Base-by-base conservation (phyloP, 1,140 invertebrate genomes). In the Diplogasteroides magnus region DNA sequence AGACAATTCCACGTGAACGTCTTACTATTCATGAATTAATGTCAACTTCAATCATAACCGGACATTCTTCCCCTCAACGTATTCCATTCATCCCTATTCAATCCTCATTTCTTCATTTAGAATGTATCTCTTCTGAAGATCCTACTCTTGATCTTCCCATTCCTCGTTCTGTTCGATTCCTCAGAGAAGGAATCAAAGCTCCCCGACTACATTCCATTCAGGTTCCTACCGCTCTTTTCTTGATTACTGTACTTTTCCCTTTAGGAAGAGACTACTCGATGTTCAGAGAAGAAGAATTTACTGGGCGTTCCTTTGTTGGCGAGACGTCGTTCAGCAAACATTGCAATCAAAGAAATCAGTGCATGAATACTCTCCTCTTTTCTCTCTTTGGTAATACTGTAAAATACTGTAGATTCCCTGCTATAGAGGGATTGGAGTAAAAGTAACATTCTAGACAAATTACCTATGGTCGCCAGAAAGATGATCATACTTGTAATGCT, bases 231-330 rank as follows among this genome's bases (percentile, higher is more conserved):
- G 15, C 25, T 11, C 15, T 25, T 59, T 26, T 56, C 57, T 26
- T 28, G 27, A 70, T 32, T 25, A 31, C 25, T 1, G 19, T 48
- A 48, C 6, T 48, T 11, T 11, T 48, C 26, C 67, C 74, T 79
- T 6, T 91, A 97, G 87, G 94, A 98, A 84, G 94, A 98, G 86
- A 97, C 98, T 93, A 95, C 91, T 0, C 89, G 93, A 48, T 48
- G 37, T 6, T 6, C 6, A 19, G 19, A 48, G 37, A 48, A 48
- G 6, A 48, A 48, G 6, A 19, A 48, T 6, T 6, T 11, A 19
- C 6, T 6, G 19, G 6, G 37, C 37, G 19, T 6, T 48, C 37
- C 37, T 48, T 19, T 48, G 19, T 19, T 48, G 6, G 37, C 37
- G 19, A 48, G 37, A 48, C 6, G 37, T 11, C 6, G 37, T 11